Evolutionary conservation across 2,113 vertebrate species (phyloP).

Genomic region (Trichomycterus rosablanca): DNA sequence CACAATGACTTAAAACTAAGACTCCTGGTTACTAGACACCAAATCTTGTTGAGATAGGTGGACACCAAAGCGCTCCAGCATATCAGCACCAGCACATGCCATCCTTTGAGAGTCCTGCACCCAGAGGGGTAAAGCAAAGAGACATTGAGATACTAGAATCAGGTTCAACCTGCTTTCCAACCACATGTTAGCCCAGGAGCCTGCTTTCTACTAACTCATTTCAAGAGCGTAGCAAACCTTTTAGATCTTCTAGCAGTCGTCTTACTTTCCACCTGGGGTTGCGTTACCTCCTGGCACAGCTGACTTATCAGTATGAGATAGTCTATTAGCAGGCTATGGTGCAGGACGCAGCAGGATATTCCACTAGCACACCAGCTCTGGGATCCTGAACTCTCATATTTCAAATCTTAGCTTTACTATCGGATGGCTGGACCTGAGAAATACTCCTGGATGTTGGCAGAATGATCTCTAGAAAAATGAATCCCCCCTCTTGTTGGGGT

Average conservation of each 20-base stretch:
- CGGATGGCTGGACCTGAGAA: too few species aligned
- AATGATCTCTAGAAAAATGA: too few species aligned
- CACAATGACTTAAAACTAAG: too few species aligned
- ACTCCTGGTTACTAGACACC: too few species aligned
- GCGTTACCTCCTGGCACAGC: not conserved
- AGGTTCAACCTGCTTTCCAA: constrained; percentile 15
- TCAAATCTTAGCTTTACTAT: too few species aligned
- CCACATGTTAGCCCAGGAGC: constrained; percentile 11
- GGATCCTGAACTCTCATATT: too few species aligned
- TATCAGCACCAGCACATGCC: constrained; percentile 52
- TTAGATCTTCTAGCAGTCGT: not conserved
- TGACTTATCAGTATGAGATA: constrained; percentile 25
- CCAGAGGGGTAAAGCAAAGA: constrained; percentile 14
- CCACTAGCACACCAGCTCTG: too few species aligned
- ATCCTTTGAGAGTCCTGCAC: constrained; percentile 18
- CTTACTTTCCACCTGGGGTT: not conserved
- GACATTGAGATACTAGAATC: constrained; percentile 11
- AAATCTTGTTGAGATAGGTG: too few species aligned
- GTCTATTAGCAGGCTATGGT: too few species aligned
- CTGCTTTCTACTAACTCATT: constrained; percentile 13
- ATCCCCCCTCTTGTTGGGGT: too few species aligned
- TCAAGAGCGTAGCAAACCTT: not conserved
- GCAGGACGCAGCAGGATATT: too few species aligned
- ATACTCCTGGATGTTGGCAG: too few species aligned
- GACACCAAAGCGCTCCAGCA: constrained; percentile 37